Evolutionary conservation across 2,888 invertebrate genomes (phyloP).

Genomic region (Agrilus mali): DNA sequence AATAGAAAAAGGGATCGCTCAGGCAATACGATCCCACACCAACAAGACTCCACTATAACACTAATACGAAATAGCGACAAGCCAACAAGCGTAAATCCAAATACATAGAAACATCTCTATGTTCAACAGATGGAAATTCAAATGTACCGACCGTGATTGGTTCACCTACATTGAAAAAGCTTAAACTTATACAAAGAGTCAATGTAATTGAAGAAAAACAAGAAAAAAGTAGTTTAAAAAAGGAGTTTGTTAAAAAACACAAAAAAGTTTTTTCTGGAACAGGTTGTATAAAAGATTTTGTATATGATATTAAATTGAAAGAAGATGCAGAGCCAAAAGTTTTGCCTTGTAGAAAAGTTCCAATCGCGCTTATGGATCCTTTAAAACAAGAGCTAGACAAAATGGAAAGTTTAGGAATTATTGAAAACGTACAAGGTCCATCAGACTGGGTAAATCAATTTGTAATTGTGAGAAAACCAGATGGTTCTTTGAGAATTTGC

Average conservation of each 20-base stretch:
- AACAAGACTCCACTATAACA: no score
- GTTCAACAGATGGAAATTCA: no score
- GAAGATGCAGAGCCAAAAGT: constrained; percentile 6
- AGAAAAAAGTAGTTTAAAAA: neutral
- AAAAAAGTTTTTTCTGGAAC: constrained; percentile 8
- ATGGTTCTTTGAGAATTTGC: constrained; percentile 10
- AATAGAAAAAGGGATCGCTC: no score
- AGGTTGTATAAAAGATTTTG: constrained; percentile 5
- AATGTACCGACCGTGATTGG: no score
- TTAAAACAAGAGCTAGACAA: constrained; percentile 10
- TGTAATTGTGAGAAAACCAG: constrained; percentile 12
- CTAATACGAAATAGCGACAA: no score
- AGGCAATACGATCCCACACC: no score
- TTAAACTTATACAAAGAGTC: no score
- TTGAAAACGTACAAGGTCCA: constrained; percentile 7
- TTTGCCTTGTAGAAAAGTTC: constrained; percentile 9
- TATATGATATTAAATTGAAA: constrained; percentile 7
- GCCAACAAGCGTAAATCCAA: no score
- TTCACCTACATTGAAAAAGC: no score
- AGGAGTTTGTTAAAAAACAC: constrained; percentile 3
- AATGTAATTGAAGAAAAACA: no score
- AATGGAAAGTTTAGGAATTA: constrained; percentile 9
- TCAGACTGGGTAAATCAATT: constrained; percentile 13
- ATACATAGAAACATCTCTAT: no score
- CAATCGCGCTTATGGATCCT: constrained; percentile 6